Evolutionary conservation across 2,797 vertebrate species (phyloP).

Genomic region (Poeciliopsis paucimaculata): DNA sequence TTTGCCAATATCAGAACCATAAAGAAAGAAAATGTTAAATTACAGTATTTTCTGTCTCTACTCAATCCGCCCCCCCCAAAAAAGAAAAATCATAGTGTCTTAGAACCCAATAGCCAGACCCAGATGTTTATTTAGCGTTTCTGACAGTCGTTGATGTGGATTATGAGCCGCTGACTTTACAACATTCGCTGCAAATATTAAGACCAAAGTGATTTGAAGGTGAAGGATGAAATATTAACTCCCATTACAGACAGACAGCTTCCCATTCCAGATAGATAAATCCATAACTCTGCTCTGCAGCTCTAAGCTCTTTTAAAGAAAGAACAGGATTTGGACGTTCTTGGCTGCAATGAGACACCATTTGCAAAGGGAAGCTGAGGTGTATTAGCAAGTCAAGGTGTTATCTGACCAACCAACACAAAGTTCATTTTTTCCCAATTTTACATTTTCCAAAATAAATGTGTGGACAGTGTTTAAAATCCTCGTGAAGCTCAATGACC

Average conservation of each 20-base stretch:
- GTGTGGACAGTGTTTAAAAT: neutral
- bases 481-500: neutral
- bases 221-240: conserved; percentile 38
- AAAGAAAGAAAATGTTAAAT: neutral
- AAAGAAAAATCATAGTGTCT: neutral
- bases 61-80: neutral
- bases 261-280: conserved; percentile 53
- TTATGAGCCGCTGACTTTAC: too few relatives aligned
- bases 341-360: neutral
- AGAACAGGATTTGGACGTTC: neutral
- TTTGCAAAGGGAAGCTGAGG: too few relatives aligned
- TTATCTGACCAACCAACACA: neutral
- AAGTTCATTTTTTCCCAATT: neutral
- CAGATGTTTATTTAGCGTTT: neutral
- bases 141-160: neutral
- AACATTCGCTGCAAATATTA: conserved; percentile 29
- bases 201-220: conserved; percentile 26
- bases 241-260: conserved; percentile 28
- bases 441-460: neutral
- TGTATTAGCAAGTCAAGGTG: neutral
- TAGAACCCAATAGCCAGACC: neutral
- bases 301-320: conserved; percentile 18
- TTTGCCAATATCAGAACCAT: neutral
- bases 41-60: neutral
- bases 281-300: conserved; percentile 35